A percentile compares a stretch with the other conserved stretches of the same genome.
phyloP scores from a whole-genome alignment of 64 coral and sea anemone genomes.

The Pocillopora damicornis region DNA sequence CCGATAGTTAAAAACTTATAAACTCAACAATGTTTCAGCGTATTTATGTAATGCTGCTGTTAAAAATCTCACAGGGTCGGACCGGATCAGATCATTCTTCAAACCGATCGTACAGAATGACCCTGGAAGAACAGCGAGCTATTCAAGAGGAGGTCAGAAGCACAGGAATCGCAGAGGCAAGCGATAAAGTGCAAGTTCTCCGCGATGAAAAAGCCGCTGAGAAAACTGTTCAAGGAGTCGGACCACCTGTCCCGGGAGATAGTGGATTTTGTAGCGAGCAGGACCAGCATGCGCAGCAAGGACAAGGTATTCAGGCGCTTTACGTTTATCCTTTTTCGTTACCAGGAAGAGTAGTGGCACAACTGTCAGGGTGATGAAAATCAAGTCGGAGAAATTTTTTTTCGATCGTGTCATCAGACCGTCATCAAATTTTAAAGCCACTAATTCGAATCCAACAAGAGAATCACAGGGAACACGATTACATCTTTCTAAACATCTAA shows the following conservation, averaged over 20 bases:
- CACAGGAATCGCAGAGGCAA: constrained; percentile 49
- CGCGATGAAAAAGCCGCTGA: constrained; percentile 45
- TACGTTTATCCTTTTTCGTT: background rate
- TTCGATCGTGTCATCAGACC: no score
- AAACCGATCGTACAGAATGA: constrained; percentile 48
- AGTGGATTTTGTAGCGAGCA: constrained; percentile 86
- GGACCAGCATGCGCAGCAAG: constrained; percentile 67
- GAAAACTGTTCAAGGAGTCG: background rate
- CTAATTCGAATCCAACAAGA: no score
- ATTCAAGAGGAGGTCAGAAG: constrained; percentile 75
- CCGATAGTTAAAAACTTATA: no score
- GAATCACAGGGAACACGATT: no score
- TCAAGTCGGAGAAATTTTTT: no score
- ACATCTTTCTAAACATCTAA: no score
- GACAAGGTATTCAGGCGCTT: background rate
- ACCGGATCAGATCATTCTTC: constrained; percentile 24
- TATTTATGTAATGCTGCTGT: no score
- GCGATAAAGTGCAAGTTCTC: constrained; percentile 51
- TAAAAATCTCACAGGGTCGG: constrained; percentile 4
- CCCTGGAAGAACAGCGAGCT: constrained; percentile 68
- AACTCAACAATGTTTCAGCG: no score
- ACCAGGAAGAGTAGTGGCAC: no score
- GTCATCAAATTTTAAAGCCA: no score
- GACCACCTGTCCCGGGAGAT: constrained; percentile 54
- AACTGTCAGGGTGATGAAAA: no score